Conservation (phyloP, 2,113 vertebrate species). For the Collichthys lucidus region DNA sequence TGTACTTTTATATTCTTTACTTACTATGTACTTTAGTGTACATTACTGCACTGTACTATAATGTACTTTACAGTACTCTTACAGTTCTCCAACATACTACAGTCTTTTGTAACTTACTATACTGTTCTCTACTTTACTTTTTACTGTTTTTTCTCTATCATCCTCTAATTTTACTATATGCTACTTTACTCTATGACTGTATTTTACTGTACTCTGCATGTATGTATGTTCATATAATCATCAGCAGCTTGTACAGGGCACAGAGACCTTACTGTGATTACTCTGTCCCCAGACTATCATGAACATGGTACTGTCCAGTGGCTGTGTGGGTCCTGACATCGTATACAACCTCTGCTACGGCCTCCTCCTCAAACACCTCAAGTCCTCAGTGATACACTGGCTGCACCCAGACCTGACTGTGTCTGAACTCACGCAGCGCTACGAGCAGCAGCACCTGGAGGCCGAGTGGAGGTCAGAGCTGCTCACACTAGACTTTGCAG, state of each 20-base stretch:
- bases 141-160: no score
- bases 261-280: no score
- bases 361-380: slow-evolving; percentile 94
- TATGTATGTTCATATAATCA: not conserved
- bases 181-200: not conserved
- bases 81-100: no score
- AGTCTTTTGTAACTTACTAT: not conserved
- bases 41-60: not conserved
- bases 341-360: slow-evolving; percentile 87
- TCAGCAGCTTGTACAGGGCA: not conserved
- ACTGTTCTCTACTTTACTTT: not conserved
- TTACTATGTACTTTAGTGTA: not conserved
- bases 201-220: not conserved
- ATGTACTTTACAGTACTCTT: not conserved
- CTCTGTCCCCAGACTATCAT: slow-evolving; percentile 85
- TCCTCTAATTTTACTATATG: no score
- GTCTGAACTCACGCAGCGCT: slow-evolving; percentile 89
- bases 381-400: slow-evolving; percentile 93
- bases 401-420: slow-evolving; percentile 90
- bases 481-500: no score
- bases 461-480: slow-evolving; percentile 93
- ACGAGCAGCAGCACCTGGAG: slow-evolving; percentile 91
- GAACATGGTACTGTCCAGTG: slow-evolving; percentile 88
- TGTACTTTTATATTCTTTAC: not conserved
- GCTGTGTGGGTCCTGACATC: slow-evolving; percentile 92